Evolutionary conservation across 2,888 invertebrate genomes (phyloP).

Genomic region (Synanthedon andrenaeformis): DNA sequence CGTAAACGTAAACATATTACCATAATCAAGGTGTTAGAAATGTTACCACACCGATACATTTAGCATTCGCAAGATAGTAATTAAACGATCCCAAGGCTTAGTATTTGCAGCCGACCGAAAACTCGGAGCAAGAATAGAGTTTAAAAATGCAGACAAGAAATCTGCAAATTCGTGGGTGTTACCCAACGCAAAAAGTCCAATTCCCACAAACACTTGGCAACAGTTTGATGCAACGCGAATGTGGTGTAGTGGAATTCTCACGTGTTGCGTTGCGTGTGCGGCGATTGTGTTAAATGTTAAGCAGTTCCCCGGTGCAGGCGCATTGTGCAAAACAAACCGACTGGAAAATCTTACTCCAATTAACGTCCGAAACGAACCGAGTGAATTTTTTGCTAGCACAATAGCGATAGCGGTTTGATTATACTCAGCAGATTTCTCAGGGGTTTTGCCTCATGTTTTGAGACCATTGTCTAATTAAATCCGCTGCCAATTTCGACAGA

Average conservation of each 20-base stretch:
- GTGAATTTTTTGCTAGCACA: background rate
- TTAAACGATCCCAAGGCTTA: background rate
- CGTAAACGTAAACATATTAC: background rate
- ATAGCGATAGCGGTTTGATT: background rate
- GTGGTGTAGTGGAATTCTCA: constrained; percentile 4
- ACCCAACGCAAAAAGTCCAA: background rate
- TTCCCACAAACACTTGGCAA: background rate
- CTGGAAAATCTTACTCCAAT: constrained; percentile 51
- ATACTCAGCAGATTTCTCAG: background rate
- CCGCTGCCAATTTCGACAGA: background rate
- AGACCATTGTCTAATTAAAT: background rate
- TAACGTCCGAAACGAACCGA: constrained; percentile 32
- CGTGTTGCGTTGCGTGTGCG: constrained; percentile 13
- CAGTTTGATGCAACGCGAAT: background rate
- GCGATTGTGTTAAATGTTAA: constrained; percentile 37
- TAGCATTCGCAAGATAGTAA: background rate
- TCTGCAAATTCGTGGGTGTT: background rate
- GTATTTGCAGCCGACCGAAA: background rate
- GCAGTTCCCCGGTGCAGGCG: constrained; percentile 36
- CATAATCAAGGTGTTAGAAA: background rate
- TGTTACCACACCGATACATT: background rate
- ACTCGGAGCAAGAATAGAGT: background rate
- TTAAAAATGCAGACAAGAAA: background rate
- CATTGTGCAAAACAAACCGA: constrained; percentile 35
- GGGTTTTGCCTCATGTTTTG: background rate